Conservation (phyloP, 2,797 vertebrate species). For the Manis javanica region DNA sequence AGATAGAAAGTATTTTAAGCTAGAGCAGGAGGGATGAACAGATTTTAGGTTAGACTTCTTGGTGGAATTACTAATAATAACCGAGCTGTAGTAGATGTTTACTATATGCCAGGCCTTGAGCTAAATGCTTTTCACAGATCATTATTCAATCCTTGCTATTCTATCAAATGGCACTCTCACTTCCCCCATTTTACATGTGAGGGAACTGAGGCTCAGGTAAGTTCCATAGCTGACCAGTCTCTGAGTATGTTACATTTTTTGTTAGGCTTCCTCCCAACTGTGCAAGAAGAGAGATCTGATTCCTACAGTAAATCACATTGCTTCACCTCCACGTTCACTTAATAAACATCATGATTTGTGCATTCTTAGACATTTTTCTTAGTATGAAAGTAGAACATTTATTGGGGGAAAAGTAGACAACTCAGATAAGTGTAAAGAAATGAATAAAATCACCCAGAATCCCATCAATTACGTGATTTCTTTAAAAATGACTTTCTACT, state of each 20-base stretch:
- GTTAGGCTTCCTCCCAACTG: neutral
- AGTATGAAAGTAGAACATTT: constrained; percentile 73
- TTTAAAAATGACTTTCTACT: constrained; percentile 69
- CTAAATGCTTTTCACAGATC: neutral
- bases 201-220: neutral
- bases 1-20: neutral
- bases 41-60: neutral
- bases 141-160: neutral
- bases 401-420: constrained; percentile 67
- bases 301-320: neutral
- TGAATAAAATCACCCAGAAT: constrained; percentile 69
- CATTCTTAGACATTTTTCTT: constrained; percentile 42
- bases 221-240: neutral
- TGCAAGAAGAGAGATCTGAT: neutral
- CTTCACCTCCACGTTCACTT: constrained; percentile 21
- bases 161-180: neutral
- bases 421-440: constrained; percentile 68
- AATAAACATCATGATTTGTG: constrained; percentile 44
- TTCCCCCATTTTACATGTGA: neutral
- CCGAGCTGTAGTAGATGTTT: neutral
- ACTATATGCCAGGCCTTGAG: neutral
- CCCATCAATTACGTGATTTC: constrained; percentile 75
- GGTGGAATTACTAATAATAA: neutral
- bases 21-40: neutral
- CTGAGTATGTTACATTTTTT: neutral